Evolutionary conservation across 2,113 vertebrate genomes (phyloP).

Genomic region (Edolisoma coerulescens): DNA sequence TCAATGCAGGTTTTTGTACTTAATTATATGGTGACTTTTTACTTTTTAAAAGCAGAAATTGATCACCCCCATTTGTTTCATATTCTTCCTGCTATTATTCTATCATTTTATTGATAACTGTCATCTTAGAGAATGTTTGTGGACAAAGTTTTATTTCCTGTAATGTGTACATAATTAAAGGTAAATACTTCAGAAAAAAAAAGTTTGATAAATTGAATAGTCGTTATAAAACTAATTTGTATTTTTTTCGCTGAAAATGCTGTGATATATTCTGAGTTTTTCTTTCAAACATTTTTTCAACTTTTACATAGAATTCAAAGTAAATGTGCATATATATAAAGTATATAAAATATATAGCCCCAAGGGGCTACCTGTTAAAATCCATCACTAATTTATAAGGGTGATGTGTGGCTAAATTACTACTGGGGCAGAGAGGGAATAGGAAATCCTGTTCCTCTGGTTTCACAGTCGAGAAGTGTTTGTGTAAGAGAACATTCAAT

Average conservation of each 20-base stretch:
- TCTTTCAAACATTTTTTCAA: constrained; percentile 66
- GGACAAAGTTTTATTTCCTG: constrained; percentile 69
- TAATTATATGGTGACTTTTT: constrained; percentile 76
- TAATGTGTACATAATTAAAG: constrained; percentile 73
- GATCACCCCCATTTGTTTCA: constrained; percentile 64
- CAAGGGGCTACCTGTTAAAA: constrained; percentile 48
- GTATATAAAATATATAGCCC: constrained; percentile 64
- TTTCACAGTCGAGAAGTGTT: constrained; percentile 64
- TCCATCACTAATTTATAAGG: constrained; percentile 55
- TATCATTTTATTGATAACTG: constrained; percentile 60
- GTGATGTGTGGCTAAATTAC: constrained; percentile 51
- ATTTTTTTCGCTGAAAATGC: constrained; percentile 71
- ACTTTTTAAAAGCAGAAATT: constrained; percentile 75
- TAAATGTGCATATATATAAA: constrained; percentile 71
- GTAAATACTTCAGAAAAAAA: constrained; percentile 65
- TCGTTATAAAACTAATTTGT: constrained; percentile 70
- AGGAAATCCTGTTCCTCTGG: constrained; percentile 45
- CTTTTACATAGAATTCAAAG: constrained; percentile 63
- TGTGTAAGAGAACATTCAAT: constrained; percentile 74
- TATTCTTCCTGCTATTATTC: constrained; percentile 68
- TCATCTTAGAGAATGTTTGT: constrained; percentile 74
- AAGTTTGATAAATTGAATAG: constrained; percentile 73
- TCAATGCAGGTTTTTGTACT: constrained; percentile 83
- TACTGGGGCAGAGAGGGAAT: constrained; percentile 43
- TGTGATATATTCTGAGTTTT: constrained; percentile 69